Base-by-base conservation (phyloP, 2,113 vertebrate genomes). In the Strigops habroptila region DNA sequence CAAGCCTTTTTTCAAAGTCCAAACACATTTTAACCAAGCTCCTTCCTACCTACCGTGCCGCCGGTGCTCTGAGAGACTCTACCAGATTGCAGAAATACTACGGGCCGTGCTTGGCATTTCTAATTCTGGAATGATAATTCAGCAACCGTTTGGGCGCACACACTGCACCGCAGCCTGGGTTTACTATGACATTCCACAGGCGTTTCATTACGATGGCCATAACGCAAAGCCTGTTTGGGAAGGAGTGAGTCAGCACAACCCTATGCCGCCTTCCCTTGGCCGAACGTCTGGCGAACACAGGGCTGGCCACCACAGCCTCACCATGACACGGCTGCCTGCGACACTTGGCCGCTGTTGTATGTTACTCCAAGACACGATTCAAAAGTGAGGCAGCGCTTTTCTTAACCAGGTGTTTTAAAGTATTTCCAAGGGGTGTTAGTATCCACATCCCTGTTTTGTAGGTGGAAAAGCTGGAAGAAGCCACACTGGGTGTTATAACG, bases 321-420 rank as follows among this genome's bases (percentile, higher is more conserved):
- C 57, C 4, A 1, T 8, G 39, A 17, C 67, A 5, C 1, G 2
- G 39, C 52, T 3, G 39, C 39, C 52, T 12, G 14, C 48, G 3
- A 2, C 10, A 0, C 39, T 23, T 1, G 10, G 57, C n/a, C 9
- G 9, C 57, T n/a, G 57, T 1, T 1, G 1, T 0, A 3, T 3
- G 5, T 9, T 0, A 1, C 31, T 21, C 31, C 1, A 4, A 16
- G 10, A 18, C 9, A 3, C 0, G 5, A 7, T 0, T 8, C 3
- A 37, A 33, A 6, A 15, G 7, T 0, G 7, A 21, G 16, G 63
- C 71, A 18, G 31, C 16, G 2, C 64, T 69, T n/a, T n/a, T 1
- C 22, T 3, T 8, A 11, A 9, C 22, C 8, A 7, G 15, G 14
- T 2, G 51, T 15, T 51, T 5, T 0, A 2, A 17, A 30, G n/a